These are phyloP conservation scores for Telmatherina bonti DNA, from an alignment of 2,797 vertebrate species.

Conservation along the genomic window DNA sequence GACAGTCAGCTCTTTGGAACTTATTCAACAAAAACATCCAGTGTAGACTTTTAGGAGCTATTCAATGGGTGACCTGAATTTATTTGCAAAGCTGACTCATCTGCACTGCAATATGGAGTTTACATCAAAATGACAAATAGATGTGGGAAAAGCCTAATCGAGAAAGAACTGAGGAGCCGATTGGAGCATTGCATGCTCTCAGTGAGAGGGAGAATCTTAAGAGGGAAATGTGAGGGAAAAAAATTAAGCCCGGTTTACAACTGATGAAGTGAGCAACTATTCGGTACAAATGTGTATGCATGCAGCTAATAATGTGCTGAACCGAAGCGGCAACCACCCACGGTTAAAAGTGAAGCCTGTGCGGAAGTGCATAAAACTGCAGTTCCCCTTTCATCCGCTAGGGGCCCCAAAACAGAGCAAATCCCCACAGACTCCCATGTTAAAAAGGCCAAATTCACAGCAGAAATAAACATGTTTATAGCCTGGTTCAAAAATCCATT, in stretches of 20 bases:
- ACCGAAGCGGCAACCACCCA: too few species aligned
- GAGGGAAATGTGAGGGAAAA: constrained; percentile 24
- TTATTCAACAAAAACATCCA: constrained; percentile 69
- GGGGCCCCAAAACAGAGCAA: too few species aligned
- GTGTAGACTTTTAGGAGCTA: constrained; percentile 55
- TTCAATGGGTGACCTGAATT: constrained; percentile 58
- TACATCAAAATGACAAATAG: constrained; percentile 67
- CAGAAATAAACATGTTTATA: too few species aligned
- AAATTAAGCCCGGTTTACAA: constrained; percentile 19
- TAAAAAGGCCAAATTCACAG: too few species aligned
- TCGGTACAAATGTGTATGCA: background rate
- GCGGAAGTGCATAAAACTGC: too few species aligned
- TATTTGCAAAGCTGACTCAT: constrained; percentile 68
- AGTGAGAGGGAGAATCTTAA: constrained; percentile 30
- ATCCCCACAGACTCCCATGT: too few species aligned
- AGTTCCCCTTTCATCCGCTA: too few species aligned
- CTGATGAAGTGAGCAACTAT: background rate
- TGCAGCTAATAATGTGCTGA: background rate
- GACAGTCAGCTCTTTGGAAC: constrained; percentile 71
- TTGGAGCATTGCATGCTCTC: constrained; percentile 30
- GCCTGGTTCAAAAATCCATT: too few species aligned
- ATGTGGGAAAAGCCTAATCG: constrained; percentile 52
- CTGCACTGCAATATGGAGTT: constrained; percentile 55
- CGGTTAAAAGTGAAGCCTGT: too few species aligned
- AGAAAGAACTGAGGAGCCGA: constrained; percentile 35